A percentile compares a stretch with the other conserved stretches of the same genome.
These are phyloP conservation scores for Protonibea diacanthus DNA, from an alignment of 2,797 vertebrate genomes.

Conservation along the genomic window DNA sequence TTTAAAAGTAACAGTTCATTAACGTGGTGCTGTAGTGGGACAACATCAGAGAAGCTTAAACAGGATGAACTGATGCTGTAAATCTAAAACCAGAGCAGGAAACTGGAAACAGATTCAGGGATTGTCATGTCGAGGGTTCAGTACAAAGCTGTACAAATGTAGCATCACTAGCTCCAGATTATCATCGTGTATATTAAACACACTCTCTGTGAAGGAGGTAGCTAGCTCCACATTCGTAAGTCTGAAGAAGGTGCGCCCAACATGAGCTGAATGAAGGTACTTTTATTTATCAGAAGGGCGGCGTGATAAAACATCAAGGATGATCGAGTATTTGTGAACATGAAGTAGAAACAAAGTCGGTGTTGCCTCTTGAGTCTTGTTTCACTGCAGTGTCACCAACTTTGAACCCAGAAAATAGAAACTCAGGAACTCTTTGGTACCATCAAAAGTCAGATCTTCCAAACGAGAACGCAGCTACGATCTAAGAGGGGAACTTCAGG, in stretches of 20 bases:
- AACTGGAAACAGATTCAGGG: conserved; percentile 1
- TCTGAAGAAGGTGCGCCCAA: neutral
- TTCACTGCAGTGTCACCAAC: neutral
- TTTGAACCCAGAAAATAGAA: neutral
- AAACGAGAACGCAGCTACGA: neutral
- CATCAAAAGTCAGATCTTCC: neutral
- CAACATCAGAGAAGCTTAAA: conserved; percentile 3
- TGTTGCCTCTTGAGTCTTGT: neutral
- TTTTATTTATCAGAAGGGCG: neutral
- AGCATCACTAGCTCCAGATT: neutral
- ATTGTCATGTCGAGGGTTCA: neutral
- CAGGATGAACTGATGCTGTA: no score
- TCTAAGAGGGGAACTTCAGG: neutral
- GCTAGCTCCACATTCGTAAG: conserved; percentile 7
- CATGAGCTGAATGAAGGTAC: neutral
- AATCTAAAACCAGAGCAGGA: conserved; percentile 19
- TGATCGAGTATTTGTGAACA: neutral
- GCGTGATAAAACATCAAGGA: neutral
- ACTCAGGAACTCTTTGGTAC: conserved; percentile 42
- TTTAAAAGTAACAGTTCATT: neutral
- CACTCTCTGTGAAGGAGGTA: conserved; percentile 27
- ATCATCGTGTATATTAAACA: conserved; percentile 8
- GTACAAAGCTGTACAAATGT: neutral
- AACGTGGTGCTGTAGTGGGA: neutral
- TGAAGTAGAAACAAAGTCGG: neutral